phyloP scores from a whole-genome alignment of 64 coral and sea anemone species.

The Porites lutea region DNA sequence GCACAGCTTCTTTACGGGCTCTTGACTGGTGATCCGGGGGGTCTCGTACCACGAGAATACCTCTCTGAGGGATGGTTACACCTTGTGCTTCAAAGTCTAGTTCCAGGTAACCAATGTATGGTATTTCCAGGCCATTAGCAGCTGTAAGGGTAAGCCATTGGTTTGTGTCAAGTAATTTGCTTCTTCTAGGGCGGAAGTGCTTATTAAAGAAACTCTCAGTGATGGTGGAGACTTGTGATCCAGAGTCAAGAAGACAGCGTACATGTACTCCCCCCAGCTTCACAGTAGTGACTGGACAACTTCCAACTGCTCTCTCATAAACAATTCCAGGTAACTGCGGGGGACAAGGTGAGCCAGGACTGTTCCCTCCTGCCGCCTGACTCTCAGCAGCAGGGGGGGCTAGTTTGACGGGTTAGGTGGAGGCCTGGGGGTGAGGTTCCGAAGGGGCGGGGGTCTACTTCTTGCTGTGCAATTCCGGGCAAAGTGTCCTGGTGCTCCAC shows the following conservation, averaged over 20 bases:
- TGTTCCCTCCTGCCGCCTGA: slow-evolving; percentile 46
- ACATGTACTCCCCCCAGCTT: slow-evolving; percentile 53
- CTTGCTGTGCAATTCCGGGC: not conserved
- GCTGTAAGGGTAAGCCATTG: not conserved
- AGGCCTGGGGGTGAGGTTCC: not conserved
- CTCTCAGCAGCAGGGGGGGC: slow-evolving; percentile 34
- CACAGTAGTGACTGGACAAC: slow-evolving; percentile 61
- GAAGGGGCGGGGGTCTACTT: not conserved
- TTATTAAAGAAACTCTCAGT: slow-evolving; percentile 68
- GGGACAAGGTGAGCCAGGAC: slow-evolving; percentile 31
- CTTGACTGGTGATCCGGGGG: not conserved
- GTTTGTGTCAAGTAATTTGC: not conserved
- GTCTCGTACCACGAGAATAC: not conserved
- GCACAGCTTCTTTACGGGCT: not conserved
- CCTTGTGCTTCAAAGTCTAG: slow-evolving; percentile 1
- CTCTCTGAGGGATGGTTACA: slow-evolving; percentile 2
- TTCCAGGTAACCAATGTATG: slow-evolving; percentile 25
- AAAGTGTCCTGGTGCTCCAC: not conserved
- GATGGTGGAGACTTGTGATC: slow-evolving; percentile 47
- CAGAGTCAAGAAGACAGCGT: slow-evolving; percentile 4
- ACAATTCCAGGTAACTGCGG: too few species aligned
- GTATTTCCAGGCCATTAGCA: too few species aligned
- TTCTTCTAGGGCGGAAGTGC: slow-evolving; percentile 26
- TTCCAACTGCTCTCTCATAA: too few species aligned
- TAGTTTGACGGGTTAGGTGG: too few species aligned